These are phyloP conservation scores for Glyptemys insculpta DNA, from an alignment of 2,797 vertebrate genomes.

Conservation along the genomic window DNA sequence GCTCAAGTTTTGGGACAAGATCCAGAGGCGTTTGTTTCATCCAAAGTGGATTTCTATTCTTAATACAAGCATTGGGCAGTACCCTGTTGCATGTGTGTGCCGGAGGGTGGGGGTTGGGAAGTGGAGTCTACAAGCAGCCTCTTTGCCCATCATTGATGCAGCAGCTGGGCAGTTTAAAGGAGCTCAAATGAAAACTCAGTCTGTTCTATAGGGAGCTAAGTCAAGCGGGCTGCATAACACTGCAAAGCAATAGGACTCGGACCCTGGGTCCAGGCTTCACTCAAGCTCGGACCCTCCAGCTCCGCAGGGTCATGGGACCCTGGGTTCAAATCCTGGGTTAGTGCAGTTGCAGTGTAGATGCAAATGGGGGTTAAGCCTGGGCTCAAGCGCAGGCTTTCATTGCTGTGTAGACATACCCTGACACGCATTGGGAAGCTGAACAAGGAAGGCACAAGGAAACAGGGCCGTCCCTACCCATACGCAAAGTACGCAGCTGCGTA, in stretches of 20 bases:
- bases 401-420: background rate
- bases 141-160: background rate
- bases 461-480: no score
- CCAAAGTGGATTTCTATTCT: background rate
- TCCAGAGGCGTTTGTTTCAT: background rate
- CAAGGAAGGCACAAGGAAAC: background rate
- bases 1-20: background rate
- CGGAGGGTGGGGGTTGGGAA: background rate
- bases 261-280: background rate
- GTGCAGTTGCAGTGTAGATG: background rate
- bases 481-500: no score
- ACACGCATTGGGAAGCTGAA: background rate
- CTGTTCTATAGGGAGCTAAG: fast-evolving
- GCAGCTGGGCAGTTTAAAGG: background rate
- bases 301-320: background rate
- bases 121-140: background rate
- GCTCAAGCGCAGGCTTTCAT: background rate
- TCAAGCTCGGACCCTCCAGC: background rate
- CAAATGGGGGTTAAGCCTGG: background rate
- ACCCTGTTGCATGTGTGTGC: background rate
- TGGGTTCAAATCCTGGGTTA: background rate
- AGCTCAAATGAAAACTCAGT: background rate
- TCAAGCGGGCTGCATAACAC: background rate
- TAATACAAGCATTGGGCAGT: background rate
- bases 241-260: background rate